Percentiles rank a stretch among this genome's conserved stretches.
These are phyloP conservation scores for Eupithecia inturbata DNA, from an alignment of 2,888 invertebrate genomes.

Conservation along the genomic window DNA sequence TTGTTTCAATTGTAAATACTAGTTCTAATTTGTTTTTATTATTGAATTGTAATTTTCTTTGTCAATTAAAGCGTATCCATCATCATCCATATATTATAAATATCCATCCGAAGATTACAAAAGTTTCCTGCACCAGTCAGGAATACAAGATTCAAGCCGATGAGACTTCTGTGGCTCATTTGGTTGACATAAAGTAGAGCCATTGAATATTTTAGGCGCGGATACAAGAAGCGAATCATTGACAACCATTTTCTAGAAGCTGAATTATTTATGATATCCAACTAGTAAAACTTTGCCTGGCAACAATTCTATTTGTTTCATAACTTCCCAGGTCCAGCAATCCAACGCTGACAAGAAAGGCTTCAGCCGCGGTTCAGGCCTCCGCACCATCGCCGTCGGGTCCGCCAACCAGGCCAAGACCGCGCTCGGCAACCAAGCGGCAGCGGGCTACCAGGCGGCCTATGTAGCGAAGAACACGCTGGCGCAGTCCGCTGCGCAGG, in stretches of 20 bases:
- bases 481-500: conserved; percentile 90
- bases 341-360: conserved; percentile 76
- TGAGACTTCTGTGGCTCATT: background rate
- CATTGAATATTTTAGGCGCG: background rate
- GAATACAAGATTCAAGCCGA: background rate
- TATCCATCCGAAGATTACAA: background rate
- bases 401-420: conserved; percentile 90
- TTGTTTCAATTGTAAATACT: too few relatives aligned
- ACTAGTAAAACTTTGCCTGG: background rate
- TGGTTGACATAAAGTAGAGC: too few relatives aligned
- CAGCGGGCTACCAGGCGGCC: conserved; percentile 90
- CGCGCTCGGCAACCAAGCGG: conserved; percentile 87
- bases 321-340: conserved; percentile 47
- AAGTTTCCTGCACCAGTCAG: background rate
- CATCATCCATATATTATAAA: background rate
- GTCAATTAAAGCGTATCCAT: too few relatives aligned
- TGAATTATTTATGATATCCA: too few relatives aligned
- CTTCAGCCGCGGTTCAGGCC: conserved; percentile 88
- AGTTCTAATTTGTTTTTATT: too few relatives aligned
- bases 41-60: too few relatives aligned
- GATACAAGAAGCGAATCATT: background rate
- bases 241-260: background rate
- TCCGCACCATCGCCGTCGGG: conserved; percentile 88
- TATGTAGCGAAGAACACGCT: conserved; percentile 91
- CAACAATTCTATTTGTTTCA: background rate